Evolutionary conservation across 1,140 invertebrate species (phyloP).

Genomic region (Philaenus spumarius): DNA sequence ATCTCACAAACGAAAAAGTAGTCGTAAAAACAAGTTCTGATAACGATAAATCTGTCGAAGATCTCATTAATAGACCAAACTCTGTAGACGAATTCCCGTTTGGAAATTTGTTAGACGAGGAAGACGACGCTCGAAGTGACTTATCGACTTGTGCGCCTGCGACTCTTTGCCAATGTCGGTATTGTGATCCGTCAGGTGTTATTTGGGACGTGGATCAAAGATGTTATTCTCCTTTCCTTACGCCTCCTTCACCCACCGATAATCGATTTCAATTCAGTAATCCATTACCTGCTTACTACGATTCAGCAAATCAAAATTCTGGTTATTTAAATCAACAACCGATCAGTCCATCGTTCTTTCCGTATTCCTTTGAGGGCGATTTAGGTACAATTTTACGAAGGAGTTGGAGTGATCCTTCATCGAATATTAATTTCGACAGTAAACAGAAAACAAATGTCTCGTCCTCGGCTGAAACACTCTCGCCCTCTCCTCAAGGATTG

Average conservation of each 20-base stretch:
- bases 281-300: constrained; percentile 3
- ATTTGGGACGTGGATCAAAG: constrained; percentile 64
- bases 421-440: constrained; percentile 6
- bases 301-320: constrained; percentile 19
- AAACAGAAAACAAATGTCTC: background rate
- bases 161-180: constrained; percentile 66
- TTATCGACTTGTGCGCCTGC: constrained; percentile 26
- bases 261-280: background rate
- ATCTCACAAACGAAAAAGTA: constrained; percentile 8
- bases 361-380: constrained; percentile 25
- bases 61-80: constrained; percentile 26
- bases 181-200: constrained; percentile 67
- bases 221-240: constrained; percentile 45
- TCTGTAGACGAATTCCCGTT: constrained; percentile 21
- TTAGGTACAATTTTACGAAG: constrained; percentile 41
- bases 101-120: constrained; percentile 29
- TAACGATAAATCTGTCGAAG: background rate
- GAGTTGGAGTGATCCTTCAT: constrained; percentile 54
- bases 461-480: background rate
- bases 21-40: constrained; percentile 9
- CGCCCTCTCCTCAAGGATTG: constrained; percentile 36
- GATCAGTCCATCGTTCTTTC: constrained; percentile 27
- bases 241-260: constrained; percentile 32
- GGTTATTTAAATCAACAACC: constrained; percentile 24
- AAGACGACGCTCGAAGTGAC: constrained; percentile 38